A percentile compares a stretch with the other conserved stretches of the same genome.
phyloP scores from a whole-genome alignment of 2,113 vertebrate species.

The Malurus cyaneus region DNA sequence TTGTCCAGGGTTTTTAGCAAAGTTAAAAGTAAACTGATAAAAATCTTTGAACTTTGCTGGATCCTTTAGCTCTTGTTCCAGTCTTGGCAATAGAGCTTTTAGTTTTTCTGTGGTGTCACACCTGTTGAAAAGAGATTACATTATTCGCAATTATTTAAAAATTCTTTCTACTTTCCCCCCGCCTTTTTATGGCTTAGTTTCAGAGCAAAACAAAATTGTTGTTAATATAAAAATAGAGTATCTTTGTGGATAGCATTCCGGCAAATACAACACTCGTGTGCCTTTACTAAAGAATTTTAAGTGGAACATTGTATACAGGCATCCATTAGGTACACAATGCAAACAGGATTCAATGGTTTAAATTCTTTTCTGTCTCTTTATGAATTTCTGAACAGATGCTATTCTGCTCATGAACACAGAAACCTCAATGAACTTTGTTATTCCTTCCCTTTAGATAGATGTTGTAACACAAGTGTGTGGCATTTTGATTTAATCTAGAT shows the following conservation, averaged over 20 bases:
- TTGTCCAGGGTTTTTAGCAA: constrained; percentile 95
- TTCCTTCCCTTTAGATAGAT: neutral
- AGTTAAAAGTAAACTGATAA: constrained; percentile 97
- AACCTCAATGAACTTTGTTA: neutral
- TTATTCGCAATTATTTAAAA: neutral
- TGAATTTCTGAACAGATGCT: neutral
- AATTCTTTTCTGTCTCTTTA: neutral
- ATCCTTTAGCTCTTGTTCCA: constrained; percentile 95
- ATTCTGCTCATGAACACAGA: neutral
- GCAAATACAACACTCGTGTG: neutral
- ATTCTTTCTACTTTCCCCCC: neutral
- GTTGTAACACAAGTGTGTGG: neutral
- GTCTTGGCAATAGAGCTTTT: constrained; percentile 84
- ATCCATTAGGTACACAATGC: neutral
- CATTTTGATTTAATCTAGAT: neutral
- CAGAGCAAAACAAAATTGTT: neutral
- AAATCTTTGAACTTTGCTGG: constrained; percentile 92
- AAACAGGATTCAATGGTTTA: neutral
- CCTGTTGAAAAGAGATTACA: constrained; percentile 70
- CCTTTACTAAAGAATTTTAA: neutral
- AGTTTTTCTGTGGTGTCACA: constrained; percentile 93
- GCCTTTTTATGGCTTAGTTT: neutral
- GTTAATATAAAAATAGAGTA: neutral
- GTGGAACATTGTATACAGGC: neutral
- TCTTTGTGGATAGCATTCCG: neutral